These are phyloP conservation scores for Plectropomus leopardus DNA, from an alignment of 2,113 vertebrate genomes.

Conservation along the genomic window DNA sequence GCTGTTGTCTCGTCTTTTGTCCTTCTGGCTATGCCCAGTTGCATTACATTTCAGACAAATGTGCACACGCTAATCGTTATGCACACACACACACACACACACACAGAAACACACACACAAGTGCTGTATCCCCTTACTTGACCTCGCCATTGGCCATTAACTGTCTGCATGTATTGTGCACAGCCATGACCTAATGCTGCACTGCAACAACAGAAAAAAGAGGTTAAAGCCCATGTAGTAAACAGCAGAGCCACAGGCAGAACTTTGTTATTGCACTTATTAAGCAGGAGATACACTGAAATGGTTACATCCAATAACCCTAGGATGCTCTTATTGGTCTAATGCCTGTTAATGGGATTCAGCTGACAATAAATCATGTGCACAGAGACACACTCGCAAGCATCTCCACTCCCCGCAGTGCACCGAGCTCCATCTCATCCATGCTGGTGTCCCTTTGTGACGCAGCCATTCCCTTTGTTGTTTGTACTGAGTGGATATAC, in stretches of 20 bases:
- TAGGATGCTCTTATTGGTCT: constrained; percentile 37
- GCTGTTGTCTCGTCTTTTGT: constrained; percentile 69
- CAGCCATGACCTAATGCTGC: constrained; percentile 39
- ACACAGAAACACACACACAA: constrained; percentile 19
- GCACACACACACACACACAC: constrained; percentile 14
- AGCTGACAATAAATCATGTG: constrained; percentile 44
- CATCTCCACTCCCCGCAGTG: constrained; percentile 26
- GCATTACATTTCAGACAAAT: constrained; percentile 60
- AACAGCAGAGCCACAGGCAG: constrained; percentile 13
- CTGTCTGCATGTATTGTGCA: constrained; percentile 62
- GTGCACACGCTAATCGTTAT: constrained; percentile 48
- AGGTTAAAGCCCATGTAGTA: constrained; percentile 38
- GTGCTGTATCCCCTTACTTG: constrained; percentile 22
- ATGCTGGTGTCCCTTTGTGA: constrained; percentile 50
- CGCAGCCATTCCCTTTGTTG: constrained; percentile 59
- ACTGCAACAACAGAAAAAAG: constrained; percentile 34
- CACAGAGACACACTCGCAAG: neutral
- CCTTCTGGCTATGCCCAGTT: constrained; percentile 68
- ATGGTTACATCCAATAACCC: constrained; percentile 33
- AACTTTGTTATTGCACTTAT: constrained; percentile 26
- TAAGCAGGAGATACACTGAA: constrained; percentile 39
- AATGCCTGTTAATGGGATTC: constrained; percentile 55
- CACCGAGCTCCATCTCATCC: constrained; percentile 9
- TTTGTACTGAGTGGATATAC: constrained; percentile 54
- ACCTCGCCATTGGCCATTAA: constrained; percentile 66